These are phyloP conservation scores for Tragopan temminckii DNA, from an alignment of 2,797 vertebrate species.

Conservation along the genomic window DNA sequence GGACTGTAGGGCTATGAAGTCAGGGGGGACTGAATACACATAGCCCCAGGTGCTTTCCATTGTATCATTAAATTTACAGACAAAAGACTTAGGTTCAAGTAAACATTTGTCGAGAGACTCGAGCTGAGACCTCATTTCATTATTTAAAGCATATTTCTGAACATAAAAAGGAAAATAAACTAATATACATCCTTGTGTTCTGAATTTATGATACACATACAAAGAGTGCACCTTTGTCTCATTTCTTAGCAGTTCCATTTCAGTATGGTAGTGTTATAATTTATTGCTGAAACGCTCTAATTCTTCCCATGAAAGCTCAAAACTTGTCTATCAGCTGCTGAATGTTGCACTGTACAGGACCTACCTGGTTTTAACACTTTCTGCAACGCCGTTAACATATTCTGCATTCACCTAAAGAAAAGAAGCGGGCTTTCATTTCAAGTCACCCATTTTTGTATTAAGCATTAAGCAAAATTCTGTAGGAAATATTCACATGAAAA, in stretches of 20 bases:
- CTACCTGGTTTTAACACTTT: slow-evolving; percentile 85
- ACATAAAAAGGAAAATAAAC: background rate
- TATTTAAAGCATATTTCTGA: background rate
- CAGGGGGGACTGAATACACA: background rate
- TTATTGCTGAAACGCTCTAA: background rate
- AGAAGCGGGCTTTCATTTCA: background rate
- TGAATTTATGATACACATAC: background rate
- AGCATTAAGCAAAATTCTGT: background rate
- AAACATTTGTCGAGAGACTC: slow-evolving; percentile 16
- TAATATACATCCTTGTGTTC: background rate
- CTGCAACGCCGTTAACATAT: slow-evolving; percentile 82
- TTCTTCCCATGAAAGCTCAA: background rate
- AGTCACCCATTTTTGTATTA: background rate
- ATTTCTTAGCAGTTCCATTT: background rate
- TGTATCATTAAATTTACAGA: background rate
- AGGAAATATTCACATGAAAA: background rate
- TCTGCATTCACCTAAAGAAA: slow-evolving; percentile 81
- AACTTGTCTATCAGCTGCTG: background rate
- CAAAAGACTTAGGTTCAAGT: background rate
- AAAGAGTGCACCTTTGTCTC: background rate
- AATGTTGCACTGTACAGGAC: slow-evolving; percentile 25
- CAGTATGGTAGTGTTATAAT: background rate
- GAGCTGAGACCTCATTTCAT: background rate
- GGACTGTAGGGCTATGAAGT: background rate
- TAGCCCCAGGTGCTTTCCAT: background rate